Conservation (phyloP, 2,888 invertebrate genomes). For the Brachyptera putata region DNA sequence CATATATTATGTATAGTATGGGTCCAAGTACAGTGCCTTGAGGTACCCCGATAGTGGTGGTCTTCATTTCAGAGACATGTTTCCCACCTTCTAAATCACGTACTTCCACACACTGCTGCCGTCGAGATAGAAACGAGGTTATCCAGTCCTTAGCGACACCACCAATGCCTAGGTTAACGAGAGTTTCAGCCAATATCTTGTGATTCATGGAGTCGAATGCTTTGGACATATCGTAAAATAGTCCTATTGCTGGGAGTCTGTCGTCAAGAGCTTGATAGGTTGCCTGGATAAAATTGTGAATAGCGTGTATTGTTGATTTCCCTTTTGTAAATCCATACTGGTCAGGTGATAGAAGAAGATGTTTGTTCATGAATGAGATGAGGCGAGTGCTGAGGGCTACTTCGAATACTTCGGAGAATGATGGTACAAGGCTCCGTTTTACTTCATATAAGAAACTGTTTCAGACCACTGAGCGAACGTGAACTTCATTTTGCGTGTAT, state of each 20-base stretch:
- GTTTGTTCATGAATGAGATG: no score
- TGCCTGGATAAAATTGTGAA: background rate
- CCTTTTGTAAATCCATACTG: slow-evolving; percentile 27
- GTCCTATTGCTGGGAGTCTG: background rate
- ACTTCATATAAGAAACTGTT: no score
- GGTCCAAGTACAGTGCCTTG: slow-evolving; percentile 23
- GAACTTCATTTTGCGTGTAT: no score
- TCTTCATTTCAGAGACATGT: background rate
- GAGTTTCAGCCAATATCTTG: slow-evolving; percentile 17
- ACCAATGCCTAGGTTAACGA: slow-evolving; percentile 20
- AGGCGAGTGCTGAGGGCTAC: no score
- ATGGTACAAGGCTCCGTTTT: no score
- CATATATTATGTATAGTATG: background rate
- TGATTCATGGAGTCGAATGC: slow-evolving; percentile 29
- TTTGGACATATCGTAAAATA: slow-evolving; percentile 28
- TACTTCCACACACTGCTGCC: background rate
- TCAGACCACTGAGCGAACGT: no score
- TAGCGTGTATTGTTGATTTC: slow-evolving; percentile 21
- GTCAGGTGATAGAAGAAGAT: no score
- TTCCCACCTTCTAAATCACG: background rate
- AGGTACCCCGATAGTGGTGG: background rate
- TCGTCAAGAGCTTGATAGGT: slow-evolving; percentile 12
- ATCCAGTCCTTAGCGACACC: slow-evolving; percentile 9
- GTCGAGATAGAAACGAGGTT: background rate
- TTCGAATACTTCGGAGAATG: no score